phyloP scores from a whole-genome alignment of 23 tunicate species.

The Phallusia fumigata region DNA sequence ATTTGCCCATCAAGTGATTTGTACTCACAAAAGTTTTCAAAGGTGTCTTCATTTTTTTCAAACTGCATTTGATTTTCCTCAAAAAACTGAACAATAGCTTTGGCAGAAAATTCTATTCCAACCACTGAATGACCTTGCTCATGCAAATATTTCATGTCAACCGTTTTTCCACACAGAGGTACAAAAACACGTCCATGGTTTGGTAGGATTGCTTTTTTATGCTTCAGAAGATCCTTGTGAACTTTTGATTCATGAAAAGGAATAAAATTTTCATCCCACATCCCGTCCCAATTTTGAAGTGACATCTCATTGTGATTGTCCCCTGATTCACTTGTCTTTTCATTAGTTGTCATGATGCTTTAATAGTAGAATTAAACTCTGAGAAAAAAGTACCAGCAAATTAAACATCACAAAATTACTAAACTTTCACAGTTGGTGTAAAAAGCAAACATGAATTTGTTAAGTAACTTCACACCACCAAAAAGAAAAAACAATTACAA shows the following conservation, averaged over 20 bases:
- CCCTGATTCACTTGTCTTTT: too few relatives aligned
- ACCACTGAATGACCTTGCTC: constrained; percentile 47
- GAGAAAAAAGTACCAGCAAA: too few relatives aligned
- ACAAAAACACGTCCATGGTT: constrained; percentile 27
- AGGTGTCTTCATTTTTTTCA: background rate
- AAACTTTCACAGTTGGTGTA: too few relatives aligned
- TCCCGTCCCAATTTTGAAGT: background rate
- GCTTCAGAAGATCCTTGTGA: background rate
- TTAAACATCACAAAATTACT: too few relatives aligned
- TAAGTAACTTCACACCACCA: too few relatives aligned
- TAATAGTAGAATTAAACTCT: too few relatives aligned
- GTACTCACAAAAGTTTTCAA: constrained; percentile 1
- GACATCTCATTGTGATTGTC: background rate
- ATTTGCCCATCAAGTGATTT: constrained; percentile 20
- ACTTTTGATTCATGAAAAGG: background rate
- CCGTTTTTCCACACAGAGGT: constrained; percentile 54
- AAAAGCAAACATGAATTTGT: too few relatives aligned
- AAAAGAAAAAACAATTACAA: too few relatives aligned
- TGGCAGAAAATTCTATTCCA: constrained; percentile 47
- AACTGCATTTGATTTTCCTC: constrained; percentile 17
- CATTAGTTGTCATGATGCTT: too few relatives aligned
- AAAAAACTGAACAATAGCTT: constrained; percentile 34
- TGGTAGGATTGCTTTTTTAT: background rate
- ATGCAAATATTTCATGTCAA: constrained; percentile 43
- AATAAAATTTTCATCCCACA: background rate